Evolutionary conservation across 1,140 invertebrate species (phyloP).

Genomic region (Epicauta chinensis): DNA sequence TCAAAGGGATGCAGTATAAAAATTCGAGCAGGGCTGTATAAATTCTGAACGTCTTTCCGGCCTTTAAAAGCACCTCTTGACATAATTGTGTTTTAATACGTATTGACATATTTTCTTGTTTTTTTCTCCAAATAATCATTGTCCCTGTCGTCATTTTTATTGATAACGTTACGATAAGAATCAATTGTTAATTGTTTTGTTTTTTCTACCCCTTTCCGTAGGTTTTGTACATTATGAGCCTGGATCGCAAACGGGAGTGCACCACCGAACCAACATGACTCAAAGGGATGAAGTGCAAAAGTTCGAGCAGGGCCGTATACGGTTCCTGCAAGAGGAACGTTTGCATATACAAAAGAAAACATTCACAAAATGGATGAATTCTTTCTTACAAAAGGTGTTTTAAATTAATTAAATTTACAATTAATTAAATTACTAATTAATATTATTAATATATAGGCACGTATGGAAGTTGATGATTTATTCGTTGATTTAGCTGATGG

Average conservation of each 20-base stretch:
- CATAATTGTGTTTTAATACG: too few relatives aligned
- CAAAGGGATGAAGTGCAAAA: conserved; percentile 86
- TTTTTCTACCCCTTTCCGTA: conserved; percentile 33
- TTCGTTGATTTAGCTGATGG: conserved; percentile 96
- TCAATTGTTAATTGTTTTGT: conserved; percentile 3
- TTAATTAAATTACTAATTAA: too few relatives aligned
- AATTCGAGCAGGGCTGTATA: conserved; percentile 95
- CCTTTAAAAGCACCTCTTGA: too few relatives aligned
- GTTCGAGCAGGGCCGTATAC: conserved; percentile 94
- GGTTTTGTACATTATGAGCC: conserved; percentile 38
- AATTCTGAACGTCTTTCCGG: too few relatives aligned
- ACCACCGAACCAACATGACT: conserved; percentile 65
- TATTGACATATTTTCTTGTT: too few relatives aligned
- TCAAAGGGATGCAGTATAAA: conserved; percentile 82
- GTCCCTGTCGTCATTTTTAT: too few relatives aligned
- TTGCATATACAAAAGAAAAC: conserved; percentile 99
- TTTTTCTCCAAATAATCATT: too few relatives aligned
- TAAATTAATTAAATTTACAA: neutral
- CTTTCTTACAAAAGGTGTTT: conserved; percentile 79
- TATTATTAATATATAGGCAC: conserved; percentile 58
- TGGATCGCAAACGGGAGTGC: conserved; percentile 29
- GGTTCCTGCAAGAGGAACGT: conserved; percentile 93
- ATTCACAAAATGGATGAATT: conserved; percentile 99
- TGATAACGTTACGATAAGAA: neutral
- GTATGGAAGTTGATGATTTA: conserved; percentile 95